Base-by-base conservation (phyloP, 2,797 vertebrate species). In the Pteronotus mesoamericanus region DNA sequence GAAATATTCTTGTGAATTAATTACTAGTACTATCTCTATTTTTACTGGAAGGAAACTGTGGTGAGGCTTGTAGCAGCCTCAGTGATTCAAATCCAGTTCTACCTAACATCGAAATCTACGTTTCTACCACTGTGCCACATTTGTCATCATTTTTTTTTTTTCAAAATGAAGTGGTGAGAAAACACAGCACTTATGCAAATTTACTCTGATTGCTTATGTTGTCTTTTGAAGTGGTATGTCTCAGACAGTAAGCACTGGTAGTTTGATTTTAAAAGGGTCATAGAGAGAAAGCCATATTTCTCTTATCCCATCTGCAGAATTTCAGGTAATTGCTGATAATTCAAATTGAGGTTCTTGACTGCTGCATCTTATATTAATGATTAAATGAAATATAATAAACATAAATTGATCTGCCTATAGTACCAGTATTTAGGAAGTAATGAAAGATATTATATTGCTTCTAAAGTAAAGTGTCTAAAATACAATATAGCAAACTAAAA, bases 351-450 rank as follows among this genome's bases (percentile, higher is more conserved):
- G 55, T 69, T 77, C 64, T 92, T 96, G 87, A 55, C n/a, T 93
- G 14, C 8, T 87, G 19, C 9, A 59, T 51, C 44, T 92, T 89
- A 42, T 88, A 94, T 77, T 93, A 96, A 93, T 96, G 75, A 97
- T 86, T 96, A 86, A 88, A 84, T 64, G 53, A 95, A 96, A 29
- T 77, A 83, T 94, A 94, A 89, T 87, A 95, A 96, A 89, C 78
- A 94, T 51, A 91, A 87, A 96, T 94, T 92, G 79, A 94, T 37
- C 46, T 92, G 32, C 72, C 46, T 86, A 11, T 79, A 51, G 16
- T 5, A 59, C 26, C 29, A 10, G 26, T 68, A 21, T 83, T 97
- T 89, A 69, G 94, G 16, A n/a, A 77, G 15, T 66, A 93, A 91
- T 78, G 57, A 84, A 95, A 87, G 22, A 74, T 79, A 86, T 57